Evolutionary conservation across 2,888 invertebrate genomes (phyloP), one percentile per base, ranked within the genome.

Genomic region (Dione juno): DNA sequence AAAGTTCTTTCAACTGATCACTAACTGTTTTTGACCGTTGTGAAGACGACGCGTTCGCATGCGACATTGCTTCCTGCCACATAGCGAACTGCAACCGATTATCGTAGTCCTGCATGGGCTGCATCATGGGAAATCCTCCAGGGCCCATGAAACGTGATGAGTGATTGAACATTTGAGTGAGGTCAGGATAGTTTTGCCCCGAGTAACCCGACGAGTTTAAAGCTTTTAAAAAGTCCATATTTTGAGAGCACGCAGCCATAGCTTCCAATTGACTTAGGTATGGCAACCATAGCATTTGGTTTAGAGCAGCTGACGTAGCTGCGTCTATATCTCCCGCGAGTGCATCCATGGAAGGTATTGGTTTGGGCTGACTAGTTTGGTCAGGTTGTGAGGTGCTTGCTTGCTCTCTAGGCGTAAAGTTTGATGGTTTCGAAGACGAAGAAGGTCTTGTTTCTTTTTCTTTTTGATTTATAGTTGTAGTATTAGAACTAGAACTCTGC

Each of bases 211-310:
- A 86, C 0, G 92, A 88, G 75, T 90, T 93, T 52, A 94, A 83
- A 78, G 94, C 94, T 86, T 95, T 95, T 70, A 95, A 80, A 77
- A 95, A 92, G 66, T 95, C 95, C 74, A 94, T 87, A 77, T 92
- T 94, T 78, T 94, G 92, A 70, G 94, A 89, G 82, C 90, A 95
- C 64, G 90, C 94, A 85, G 92, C 94, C 84, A 94, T 93, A 10
- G 94, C 93, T 80, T 95, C 95, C 67, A 95, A 83, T 80, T 95
- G 95, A 77, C 93, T 94, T 54, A 95, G 81, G 80, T 96, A 96
- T 0, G 96, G 96, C 65, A 96, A 84, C 96, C 96, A 96, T 75
- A 96, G 84, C 95, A 96, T 96, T 81, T 96, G 96, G 79, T 95
- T 95, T 63, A 96, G 90, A 3, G 96, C 94, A 0, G 95, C 95